Base-by-base conservation (phyloP, 2,888 invertebrate species). In the Ernsta delagoae region DNA sequence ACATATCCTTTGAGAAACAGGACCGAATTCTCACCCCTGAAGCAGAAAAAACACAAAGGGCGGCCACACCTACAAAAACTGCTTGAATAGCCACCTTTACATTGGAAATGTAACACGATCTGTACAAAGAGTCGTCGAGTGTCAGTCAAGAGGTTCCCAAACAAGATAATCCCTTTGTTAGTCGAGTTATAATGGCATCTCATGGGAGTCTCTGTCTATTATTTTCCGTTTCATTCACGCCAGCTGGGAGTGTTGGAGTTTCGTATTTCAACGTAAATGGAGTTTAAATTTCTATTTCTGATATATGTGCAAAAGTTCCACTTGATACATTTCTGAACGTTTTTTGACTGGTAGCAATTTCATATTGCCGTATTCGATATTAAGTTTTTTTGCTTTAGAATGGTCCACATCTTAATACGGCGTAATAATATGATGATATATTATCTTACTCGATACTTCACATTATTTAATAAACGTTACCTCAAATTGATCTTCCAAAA, bases 151-250 rank as follows among this genome's bases (percentile, higher is more conserved):
- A 91, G 90, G 89, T 89, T 90, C 88, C 87, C 89, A 90, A 92
- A 92, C 91, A 91, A 89, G 90, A 92, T 90, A 90, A 90, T 90
- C 89, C 89, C 88, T 87, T 90, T 90, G 90, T 90, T 89, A 87
- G 86, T 81, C 81, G 83, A 81, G 85, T 87, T 87, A 89, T 90
- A 89, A 90, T 88, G 86, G 88, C 83, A 81, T 86, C 88, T 88
- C 84, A 79, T 71, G 85, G 81, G 86, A 86, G 82, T 82, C 77
- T 83, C 81, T 78, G 70, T 81, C 85, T 85, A 88, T 88, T 89
- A 88, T 90, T 89, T 88, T 85, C 84, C 85, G 82, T 85, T 87
- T 82, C 85, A 85, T 89, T 88, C 85, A 85, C 79, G 79, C 83
- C 82, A 84, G 85, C 90, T 89, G 90, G 85, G 85, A 83, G 84